phyloP scores from a whole-genome alignment of 2,888 invertebrate species.

The Callinectes sapidus region DNA sequence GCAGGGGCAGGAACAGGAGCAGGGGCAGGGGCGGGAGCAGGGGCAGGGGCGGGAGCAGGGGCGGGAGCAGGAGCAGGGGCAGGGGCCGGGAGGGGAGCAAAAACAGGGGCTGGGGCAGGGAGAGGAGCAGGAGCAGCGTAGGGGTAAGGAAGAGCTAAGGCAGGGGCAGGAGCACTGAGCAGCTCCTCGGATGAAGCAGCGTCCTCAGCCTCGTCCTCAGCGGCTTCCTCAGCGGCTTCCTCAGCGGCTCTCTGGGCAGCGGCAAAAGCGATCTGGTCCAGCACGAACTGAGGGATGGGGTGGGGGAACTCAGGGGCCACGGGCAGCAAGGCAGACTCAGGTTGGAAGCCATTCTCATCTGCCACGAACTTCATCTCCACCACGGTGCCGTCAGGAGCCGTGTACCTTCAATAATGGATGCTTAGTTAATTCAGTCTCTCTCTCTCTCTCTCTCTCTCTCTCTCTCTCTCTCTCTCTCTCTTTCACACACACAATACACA shows the following conservation, averaged over 20 bases:
- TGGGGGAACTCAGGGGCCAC: slow-evolving; percentile 23
- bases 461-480: slow-evolving; percentile 16
- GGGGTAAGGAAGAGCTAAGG: too few species aligned
- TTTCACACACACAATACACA: neutral
- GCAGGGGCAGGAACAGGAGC: neutral
- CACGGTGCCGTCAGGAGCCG: slow-evolving; percentile 42
- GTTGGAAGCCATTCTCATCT: slow-evolving; percentile 49
- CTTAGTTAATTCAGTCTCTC: neutral
- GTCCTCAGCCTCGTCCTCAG: neutral
- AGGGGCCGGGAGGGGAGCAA: too few species aligned
- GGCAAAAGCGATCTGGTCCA: slow-evolving; percentile 56
- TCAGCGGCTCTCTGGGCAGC: slow-evolving; percentile 39
- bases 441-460: slow-evolving; percentile 36
- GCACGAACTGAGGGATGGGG: slow-evolving; percentile 22
- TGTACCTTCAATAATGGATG: slow-evolving; percentile 35
- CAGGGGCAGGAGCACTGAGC: neutral
- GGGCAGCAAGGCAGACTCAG: slow-evolving; percentile 20
- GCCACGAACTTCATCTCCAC: slow-evolving; percentile 51
- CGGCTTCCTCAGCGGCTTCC: neutral
- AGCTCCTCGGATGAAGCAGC: neutral
- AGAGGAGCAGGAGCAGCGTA: too few species aligned
- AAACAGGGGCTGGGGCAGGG: too few species aligned
- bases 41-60: too few species aligned
- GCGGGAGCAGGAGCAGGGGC: too few species aligned
- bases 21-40: too few species aligned